Evolutionary conservation across 2,888 invertebrate species (phyloP).

Genomic region (Acleris cristana): DNA sequence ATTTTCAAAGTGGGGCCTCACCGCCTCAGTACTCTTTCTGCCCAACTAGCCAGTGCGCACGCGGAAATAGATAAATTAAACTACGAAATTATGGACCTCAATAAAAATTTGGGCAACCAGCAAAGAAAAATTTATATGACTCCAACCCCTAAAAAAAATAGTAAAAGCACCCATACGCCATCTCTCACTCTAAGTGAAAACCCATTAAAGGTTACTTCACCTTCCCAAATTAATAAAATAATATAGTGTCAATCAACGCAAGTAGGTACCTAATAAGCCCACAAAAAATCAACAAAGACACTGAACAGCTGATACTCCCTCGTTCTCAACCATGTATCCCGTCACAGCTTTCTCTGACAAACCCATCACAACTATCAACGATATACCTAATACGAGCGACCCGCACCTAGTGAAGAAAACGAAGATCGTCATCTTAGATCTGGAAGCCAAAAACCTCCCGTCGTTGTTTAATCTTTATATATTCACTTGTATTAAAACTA

Average conservation of each 20-base stretch:
- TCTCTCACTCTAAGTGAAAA: neutral
- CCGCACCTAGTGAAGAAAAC: neutral
- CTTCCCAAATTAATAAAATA: neutral
- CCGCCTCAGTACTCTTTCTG: conserved; percentile 2
- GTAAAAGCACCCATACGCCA: neutral
- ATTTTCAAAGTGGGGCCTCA: no score
- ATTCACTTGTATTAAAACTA: no score
- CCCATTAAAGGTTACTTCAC: neutral
- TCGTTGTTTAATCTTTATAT: no score
- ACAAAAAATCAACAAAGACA: neutral
- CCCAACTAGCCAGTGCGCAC: conserved; percentile 1
- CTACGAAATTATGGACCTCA: neutral
- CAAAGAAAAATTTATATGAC: conserved; percentile 6
- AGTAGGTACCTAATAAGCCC: no score
- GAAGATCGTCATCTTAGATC: conserved; percentile 3
- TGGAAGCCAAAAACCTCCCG: neutral
- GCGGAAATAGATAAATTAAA: neutral
- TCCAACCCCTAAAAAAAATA: conserved; percentile 1
- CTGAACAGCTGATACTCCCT: no score
- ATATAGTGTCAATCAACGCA: neutral
- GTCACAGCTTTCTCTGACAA: neutral
- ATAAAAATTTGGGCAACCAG: neutral
- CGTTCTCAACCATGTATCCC: neutral
- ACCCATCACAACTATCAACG: no score
- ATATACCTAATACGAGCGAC: no score